Conservation (phyloP, 2,113 vertebrate genomes). For the Dasyurus viverrinus region DNA sequence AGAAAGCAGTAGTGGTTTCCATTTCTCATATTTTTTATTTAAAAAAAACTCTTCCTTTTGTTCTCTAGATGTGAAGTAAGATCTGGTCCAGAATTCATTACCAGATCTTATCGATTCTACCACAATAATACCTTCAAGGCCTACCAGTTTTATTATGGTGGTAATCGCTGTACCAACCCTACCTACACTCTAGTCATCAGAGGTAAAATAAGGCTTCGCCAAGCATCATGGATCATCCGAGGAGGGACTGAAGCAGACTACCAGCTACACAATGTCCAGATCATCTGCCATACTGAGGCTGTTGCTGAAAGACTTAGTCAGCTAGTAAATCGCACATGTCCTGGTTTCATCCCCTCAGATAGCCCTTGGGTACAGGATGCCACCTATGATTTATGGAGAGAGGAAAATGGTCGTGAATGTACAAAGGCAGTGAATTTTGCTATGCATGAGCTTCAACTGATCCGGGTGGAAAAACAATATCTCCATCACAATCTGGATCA, state of each 20-base stretch:
- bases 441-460: constrained; percentile 97
- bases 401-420: constrained; percentile 90
- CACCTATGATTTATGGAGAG: constrained; percentile 90
- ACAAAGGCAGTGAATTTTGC: constrained; percentile 92
- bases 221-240: constrained; percentile 97
- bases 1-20: neutral
- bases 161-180: constrained; percentile 89
- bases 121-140: constrained; percentile 93
- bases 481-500: constrained; percentile 93
- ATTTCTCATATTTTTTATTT: neutral
- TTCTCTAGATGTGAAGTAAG: constrained; percentile 94
- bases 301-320: constrained; percentile 87
- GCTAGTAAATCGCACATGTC: constrained; percentile 88
- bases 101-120: constrained; percentile 95
- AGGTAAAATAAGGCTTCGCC: constrained; percentile 92
- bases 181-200: constrained; percentile 89
- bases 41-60: neutral
- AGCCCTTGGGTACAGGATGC: constrained; percentile 86
- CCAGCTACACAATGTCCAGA: constrained; percentile 89
- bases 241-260: constrained; percentile 97
- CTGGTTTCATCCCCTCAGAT: constrained; percentile 81
- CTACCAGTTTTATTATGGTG: constrained; percentile 90
- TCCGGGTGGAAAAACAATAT: constrained; percentile 95
- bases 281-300: constrained; percentile 89
- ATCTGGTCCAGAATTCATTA: constrained; percentile 96